Evolutionary conservation across 1,140 invertebrate genomes (phyloP), one percentile per base, ranked within the genome.

Genomic region (Heterodera schachtii): DNA sequence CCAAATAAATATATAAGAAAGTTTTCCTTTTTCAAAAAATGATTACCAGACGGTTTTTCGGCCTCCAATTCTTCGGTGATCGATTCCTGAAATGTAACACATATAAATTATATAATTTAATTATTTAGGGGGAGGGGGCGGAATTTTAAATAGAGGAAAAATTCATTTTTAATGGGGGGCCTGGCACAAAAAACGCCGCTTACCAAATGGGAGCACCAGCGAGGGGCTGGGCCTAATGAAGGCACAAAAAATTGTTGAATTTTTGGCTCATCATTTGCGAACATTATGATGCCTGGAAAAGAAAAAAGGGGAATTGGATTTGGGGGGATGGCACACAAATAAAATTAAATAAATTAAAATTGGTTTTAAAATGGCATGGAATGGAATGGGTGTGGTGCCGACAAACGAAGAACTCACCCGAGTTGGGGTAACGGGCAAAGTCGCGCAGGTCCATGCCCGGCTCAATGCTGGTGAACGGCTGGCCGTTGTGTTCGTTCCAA

Each of bases 21-120:
- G 31, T 31, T 31, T 31, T 31, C n/a, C n/a, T n/a, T n/a, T 49
- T 49, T 49, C 47, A 49, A 49, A 49, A 52, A 11, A 52, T 52
- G 11, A 0, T 1, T 46, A 71, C 69, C 69, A 83, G 85, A 82
- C 9, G 88, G 84, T 73, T 88, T 91, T 83, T 93, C 92, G 91
- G 95, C 94, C 91, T 99, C 97, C 84, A 99, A 91, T 92, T 99
- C 97, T 91, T 99, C 97, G 7, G 96, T 98, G 11, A 99, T 91
- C 90, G 94, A 96, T 90, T 99, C 97, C 57, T 64, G 19, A 64
- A 64, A 64, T 19, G 1, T 52, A 11, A 52, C 2, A 52, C 6
- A 1, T 31, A 1, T 52, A 52, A 52, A 64, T n/a, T n/a, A 0
- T 64, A n/a, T 11, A 13, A 64, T n/a, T n/a, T n/a, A n/a, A 64